These are phyloP conservation scores for Sebastiscus albofasciatus DNA, from an alignment of 2,797 vertebrate species.

Conservation along the genomic window DNA sequence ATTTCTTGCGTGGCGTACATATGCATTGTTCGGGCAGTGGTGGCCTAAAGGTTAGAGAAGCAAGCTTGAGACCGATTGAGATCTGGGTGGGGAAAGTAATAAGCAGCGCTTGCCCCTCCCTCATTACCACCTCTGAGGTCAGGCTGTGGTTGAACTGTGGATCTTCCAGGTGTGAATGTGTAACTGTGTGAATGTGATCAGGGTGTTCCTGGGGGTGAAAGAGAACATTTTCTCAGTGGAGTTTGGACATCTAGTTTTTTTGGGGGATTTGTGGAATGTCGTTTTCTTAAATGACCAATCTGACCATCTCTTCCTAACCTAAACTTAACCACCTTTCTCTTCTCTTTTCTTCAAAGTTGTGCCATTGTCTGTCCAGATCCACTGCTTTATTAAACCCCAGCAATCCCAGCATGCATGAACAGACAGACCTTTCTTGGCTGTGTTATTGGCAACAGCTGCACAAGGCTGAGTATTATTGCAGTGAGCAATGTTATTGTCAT, in stretches of 20 bases:
- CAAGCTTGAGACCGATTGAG: no score
- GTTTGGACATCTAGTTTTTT: background rate
- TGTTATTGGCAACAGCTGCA: conserved; percentile 25
- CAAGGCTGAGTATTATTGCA: conserved; percentile 15
- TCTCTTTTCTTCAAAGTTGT: background rate
- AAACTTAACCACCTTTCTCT: background rate
- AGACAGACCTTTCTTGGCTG: background rate
- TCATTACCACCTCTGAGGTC: no score
- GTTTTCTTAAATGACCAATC: background rate
- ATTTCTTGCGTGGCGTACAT: no score
- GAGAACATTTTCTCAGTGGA: background rate
- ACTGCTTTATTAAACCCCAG: background rate
- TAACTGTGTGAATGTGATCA: no score
- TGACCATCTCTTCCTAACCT: background rate
- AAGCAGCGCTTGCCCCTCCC: no score
- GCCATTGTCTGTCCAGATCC: background rate
- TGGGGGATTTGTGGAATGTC: background rate
- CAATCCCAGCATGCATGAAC: background rate
- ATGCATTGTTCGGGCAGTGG: no score
- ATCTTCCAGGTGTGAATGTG: no score
- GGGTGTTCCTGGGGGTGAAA: no score
- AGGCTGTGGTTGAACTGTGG: no score
- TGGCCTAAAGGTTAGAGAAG: no score
- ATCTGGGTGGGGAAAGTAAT: no score
- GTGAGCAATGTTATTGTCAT: conserved; percentile 20